Evolutionary conservation across 2,888 invertebrate genomes (phyloP), one percentile per base, ranked within the genome.

Genomic region (Melanargia galathea): DNA sequence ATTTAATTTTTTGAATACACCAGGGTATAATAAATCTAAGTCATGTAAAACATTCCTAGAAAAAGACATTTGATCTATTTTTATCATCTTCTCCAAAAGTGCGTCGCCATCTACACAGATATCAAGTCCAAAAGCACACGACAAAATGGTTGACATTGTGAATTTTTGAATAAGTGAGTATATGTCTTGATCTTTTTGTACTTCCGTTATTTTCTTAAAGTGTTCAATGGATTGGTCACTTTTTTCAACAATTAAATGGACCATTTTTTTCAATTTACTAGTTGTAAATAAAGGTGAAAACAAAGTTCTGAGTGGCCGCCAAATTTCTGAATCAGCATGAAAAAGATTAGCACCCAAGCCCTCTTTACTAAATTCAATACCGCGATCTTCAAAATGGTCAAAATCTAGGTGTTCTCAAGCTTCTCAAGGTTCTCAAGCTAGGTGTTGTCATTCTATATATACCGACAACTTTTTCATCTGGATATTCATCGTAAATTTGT

Each of bases 381-480:
- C 82, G 8, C 86, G 79, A 7, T 86, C 81, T 2, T 65, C 10
- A 26, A 86, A 86, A 0, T 52, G 4, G 11, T 83, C 13, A 33
- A 51, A 51, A 33, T 51, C 30, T 51, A 33, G 30, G 30, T 10
- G 1, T 10, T 51, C 18, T 51, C 33, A 26, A 30, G 10, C 18
- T 33, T 3, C 10, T 87, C 84, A 22, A 82, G 70, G 65, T 87
- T 2, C 85, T 46, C 13, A 86, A 46, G 45, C 71, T 69, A 0
- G 84, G 85, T 4, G 74, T 74, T 0, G 78, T 79, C 74, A 82
- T 77, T 62, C 80, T 77, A 33, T 77, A 86, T 0, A 84, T 8
- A 1, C 86, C 86, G 0, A 86, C 77, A 0, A 83, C 71, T 71
- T 82, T 84, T 65, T 83, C 84, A 4, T 81, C 70, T 0, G 80